Evolutionary conservation across 2,797 vertebrate genomes (phyloP).

Genomic region (Sorex maritimensis): DNA sequence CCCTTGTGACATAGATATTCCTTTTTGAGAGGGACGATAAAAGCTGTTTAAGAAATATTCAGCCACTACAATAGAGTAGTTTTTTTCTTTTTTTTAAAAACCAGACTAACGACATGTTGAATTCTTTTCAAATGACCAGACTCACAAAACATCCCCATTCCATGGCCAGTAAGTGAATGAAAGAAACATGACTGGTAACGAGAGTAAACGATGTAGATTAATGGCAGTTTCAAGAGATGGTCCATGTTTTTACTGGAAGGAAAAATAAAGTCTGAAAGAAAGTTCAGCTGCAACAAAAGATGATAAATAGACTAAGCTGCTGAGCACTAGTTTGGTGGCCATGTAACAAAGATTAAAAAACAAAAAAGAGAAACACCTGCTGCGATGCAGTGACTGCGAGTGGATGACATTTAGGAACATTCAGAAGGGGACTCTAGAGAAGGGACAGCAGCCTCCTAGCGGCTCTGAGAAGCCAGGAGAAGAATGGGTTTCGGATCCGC

Average conservation of each 20-base stretch:
- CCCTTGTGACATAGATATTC: not conserved
- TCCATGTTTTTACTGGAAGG: slow-evolving; percentile 89
- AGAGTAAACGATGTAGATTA: slow-evolving; percentile 90
- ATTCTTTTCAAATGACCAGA: slow-evolving; percentile 89
- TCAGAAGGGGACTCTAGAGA: slow-evolving; percentile 89
- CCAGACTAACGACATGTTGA: not conserved
- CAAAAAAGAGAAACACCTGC: slow-evolving; percentile 85
- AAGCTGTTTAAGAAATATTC: slow-evolving; percentile 33
- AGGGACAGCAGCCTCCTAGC: slow-evolving; percentile 89
- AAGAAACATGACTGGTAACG: slow-evolving; percentile 88
- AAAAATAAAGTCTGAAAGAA: slow-evolving; percentile 89
- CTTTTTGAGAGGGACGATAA: not conserved
- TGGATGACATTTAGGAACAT: slow-evolving; percentile 90
- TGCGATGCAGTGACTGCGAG: slow-evolving; percentile 91
- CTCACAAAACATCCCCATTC: slow-evolving; percentile 92
- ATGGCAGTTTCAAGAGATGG: slow-evolving; percentile 90
- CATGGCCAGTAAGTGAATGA: slow-evolving; percentile 88
- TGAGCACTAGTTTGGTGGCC: slow-evolving; percentile 90
- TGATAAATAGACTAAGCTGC: slow-evolving; percentile 90
- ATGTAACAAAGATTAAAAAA: slow-evolving; percentile 88
- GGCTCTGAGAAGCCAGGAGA: slow-evolving; percentile 91
- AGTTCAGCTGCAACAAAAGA: slow-evolving; percentile 92
- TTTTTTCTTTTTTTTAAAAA: too few species aligned
- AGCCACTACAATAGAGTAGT: not conserved
- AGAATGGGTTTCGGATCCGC: slow-evolving; percentile 89